Evolutionary conservation across 2,888 invertebrate genomes (phyloP).

Genomic region (Nyleta sp.): DNA sequence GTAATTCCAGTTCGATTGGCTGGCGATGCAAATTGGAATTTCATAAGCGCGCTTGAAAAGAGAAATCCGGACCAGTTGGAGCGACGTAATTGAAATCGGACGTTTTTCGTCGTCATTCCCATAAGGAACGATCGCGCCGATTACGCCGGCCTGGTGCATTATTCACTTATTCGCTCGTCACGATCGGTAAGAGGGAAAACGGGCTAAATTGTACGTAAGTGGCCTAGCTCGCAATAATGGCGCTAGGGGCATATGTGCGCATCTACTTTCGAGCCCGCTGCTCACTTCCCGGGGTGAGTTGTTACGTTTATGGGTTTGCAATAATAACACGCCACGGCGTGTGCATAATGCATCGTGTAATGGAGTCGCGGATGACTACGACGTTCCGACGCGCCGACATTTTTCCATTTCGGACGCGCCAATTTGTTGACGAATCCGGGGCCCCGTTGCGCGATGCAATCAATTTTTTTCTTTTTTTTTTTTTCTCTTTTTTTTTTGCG

Average conservation of each 20-base stretch:
- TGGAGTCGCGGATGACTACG: slow-evolving; percentile 32
- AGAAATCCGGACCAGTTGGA: slow-evolving; percentile 19
- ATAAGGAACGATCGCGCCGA: slow-evolving; percentile 61
- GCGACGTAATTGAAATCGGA: slow-evolving; percentile 17
- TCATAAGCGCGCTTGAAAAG: slow-evolving; percentile 22
- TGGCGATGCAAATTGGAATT: slow-evolving; percentile 11
- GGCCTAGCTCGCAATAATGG: slow-evolving; percentile 50
- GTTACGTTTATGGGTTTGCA: slow-evolving; percentile 39
- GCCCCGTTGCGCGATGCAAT: too few species aligned
- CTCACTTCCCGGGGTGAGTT: slow-evolving; percentile 32
- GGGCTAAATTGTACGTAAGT: slow-evolving; percentile 46
- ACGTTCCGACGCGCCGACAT: too few species aligned
- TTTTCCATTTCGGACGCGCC: too few species aligned
- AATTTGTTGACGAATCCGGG: background rate
- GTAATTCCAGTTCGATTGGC: background rate
- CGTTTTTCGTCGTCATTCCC: slow-evolving; percentile 35
- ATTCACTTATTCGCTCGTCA: slow-evolving; percentile 70
- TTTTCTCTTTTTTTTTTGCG: too few species aligned
- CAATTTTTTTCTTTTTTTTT: too few species aligned
- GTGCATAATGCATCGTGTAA: slow-evolving; percentile 26
- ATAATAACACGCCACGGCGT: slow-evolving; percentile 26
- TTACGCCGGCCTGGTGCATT: slow-evolving; percentile 68
- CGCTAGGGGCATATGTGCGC: slow-evolving; percentile 36
- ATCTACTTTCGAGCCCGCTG: slow-evolving; percentile 23
- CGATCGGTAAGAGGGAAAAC: slow-evolving; percentile 67